Base-by-base conservation (phyloP, 2,797 vertebrate species). In the Ambastaia sidthimunki region DNA sequence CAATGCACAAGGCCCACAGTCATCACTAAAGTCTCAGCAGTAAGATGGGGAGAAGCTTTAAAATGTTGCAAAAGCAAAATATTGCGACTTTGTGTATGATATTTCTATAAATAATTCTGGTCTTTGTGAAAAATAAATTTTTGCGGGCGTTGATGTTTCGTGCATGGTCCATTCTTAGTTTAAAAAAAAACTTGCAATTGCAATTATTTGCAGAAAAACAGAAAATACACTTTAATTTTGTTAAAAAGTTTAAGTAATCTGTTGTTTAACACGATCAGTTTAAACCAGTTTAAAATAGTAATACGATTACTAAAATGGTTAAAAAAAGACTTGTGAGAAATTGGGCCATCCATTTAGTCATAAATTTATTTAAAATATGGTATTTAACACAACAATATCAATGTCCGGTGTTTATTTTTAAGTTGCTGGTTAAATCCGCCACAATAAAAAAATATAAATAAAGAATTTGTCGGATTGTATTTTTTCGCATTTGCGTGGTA, bases 51-150 rank as follows among this genome's bases (percentile, higher is more conserved):
- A n/a, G 12, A 18, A 31, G 15, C 19, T 57, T 52, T 68, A 28
- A 47, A 68, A 67, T 6, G 19, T n/a, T 12, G 5, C 19, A 69
- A 2, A 59, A 48, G 31, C 2, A 11, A 34, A 21, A 4, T 1
- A 77, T 15, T 47, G 7, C 7, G 6, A 9, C 2, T 4, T 66
- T 77, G 28, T 23, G 21, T 31, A n/a, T n/a, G 12, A 1, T 12
- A 11, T 28, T 62, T 13, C 47, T 19, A 3, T 15, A 28, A 28
- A 68, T 25, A 28, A 13, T 9, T 90, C 89, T 89, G 90, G 76
- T 84, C 81, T 86, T 80, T 88, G 88, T 80, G 71, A 67, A 84
- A 93, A 92, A 95, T 28, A 28, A 93, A 92, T 92, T 2, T 25
- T 21, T 48, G 41, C 10, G 41, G 10, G 41, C 41, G 41, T 44